phyloP scores from a whole-genome alignment of 2,888 invertebrate genomes.

The Caenorhabditis auriculariae region DNA sequence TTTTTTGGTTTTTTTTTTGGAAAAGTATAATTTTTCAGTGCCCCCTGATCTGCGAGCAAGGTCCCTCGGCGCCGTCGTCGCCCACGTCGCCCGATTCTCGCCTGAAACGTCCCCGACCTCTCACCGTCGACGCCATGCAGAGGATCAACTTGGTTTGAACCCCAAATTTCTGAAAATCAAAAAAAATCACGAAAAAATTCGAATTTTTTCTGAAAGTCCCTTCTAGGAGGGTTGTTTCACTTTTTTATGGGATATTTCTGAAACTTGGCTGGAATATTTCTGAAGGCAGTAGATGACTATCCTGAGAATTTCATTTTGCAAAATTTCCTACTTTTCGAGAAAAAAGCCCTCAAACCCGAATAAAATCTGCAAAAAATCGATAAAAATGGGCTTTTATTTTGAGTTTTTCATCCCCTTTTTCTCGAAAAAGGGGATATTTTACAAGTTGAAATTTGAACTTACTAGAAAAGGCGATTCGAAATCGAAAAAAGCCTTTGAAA shows the following conservation, averaged over 20 bases:
- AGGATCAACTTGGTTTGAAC: slow-evolving; percentile 61
- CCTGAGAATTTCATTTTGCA: neutral
- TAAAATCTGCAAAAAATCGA: neutral
- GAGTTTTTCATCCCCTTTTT: neutral
- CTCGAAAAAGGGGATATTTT: neutral
- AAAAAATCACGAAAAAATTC: no score
- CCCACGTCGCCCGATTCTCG: slow-evolving; percentile 51
- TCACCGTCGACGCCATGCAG: slow-evolving; percentile 58
- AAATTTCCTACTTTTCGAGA: neutral
- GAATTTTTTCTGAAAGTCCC: neutral
- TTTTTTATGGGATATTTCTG: no score
- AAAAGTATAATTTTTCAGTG: no score
- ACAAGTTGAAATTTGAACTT: neutral
- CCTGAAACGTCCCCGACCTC: slow-evolving; percentile 42
- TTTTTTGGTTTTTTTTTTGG: no score
- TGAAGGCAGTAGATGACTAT: neutral
- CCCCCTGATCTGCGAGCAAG: slow-evolving; percentile 61
- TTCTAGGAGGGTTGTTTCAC: no score
- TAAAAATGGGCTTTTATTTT: neutral
- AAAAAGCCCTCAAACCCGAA: neutral
- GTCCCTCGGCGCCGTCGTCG: slow-evolving; percentile 57
- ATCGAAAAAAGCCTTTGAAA: neutral
- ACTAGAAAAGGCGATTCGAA: neutral
- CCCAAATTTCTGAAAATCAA: no score
- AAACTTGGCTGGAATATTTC: neutral